Conservation (phyloP, 2,113 vertebrate species). For the Oreochromis aureus region DNA sequence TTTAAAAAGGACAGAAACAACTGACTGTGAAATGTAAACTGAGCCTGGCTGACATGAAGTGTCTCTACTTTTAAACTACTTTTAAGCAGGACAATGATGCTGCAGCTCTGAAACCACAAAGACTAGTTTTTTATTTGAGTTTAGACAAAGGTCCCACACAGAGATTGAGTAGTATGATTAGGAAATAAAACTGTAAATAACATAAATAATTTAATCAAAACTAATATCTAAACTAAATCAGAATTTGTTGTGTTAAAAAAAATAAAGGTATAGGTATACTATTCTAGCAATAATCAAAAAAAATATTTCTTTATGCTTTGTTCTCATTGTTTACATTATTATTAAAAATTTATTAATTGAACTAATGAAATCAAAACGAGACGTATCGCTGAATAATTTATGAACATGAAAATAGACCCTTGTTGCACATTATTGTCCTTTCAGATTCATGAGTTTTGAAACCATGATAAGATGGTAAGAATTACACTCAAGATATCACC, state of each 20-base stretch:
- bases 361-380: neutral
- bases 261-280: neutral
- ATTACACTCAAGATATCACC: neutral
- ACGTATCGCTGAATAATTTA: neutral
- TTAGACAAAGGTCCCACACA: neutral
- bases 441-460: neutral
- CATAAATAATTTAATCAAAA: neutral
- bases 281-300: neutral
- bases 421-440: neutral
- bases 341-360: neutral
- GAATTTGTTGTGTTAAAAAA: neutral
- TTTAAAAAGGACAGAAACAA: neutral
- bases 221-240: neutral
- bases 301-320: accelerated
- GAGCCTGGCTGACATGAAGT: neutral
- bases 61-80: neutral
- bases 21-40: neutral
- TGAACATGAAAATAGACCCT: neutral
- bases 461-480: neutral
- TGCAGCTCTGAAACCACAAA: neutral
- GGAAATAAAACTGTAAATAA: too few species aligned
- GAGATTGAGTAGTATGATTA: too few species aligned
- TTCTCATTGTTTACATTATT: neutral
- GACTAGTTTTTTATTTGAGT: neutral
- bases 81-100: neutral